Conservation (phyloP, 2,888 invertebrate species). For the Macaria notata region DNA sequence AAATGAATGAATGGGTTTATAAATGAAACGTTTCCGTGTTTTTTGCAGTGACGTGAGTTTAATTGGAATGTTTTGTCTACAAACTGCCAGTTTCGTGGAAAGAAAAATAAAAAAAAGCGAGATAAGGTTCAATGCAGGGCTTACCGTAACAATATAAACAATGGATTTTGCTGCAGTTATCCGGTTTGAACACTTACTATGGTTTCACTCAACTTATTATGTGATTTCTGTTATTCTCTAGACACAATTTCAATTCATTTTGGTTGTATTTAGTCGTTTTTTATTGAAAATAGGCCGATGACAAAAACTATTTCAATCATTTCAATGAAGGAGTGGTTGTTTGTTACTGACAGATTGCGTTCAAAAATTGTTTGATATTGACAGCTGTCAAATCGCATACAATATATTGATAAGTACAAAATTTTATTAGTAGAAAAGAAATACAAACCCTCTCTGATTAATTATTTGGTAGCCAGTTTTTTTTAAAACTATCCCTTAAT, state of each 20-base stretch:
- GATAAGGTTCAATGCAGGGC: conserved; percentile 34
- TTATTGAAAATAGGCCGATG: conserved; percentile 23
- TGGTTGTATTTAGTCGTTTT: conserved; percentile 6
- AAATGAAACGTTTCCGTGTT: neutral
- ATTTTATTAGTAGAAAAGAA: too few species aligned
- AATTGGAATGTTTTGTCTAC: conserved; percentile 6
- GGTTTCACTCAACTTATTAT: conserved; percentile 2
- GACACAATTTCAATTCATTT: conserved; percentile 30
- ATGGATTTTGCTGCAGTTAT: conserved; percentile 32
- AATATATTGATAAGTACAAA: too few species aligned
- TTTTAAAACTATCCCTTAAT: too few species aligned
- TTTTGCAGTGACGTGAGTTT: neutral
- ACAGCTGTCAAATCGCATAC: conserved; percentile 1
- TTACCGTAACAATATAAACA: conserved; percentile 49
- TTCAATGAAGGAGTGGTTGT: conserved; percentile 39
- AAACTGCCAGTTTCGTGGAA: conserved; percentile 25
- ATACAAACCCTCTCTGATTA: too few species aligned
- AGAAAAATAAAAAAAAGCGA: conserved; percentile 32
- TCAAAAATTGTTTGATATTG: conserved; percentile 31
- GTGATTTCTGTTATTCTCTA: conserved; percentile 18
- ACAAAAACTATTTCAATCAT: conserved; percentile 22
- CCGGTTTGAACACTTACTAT: conserved; percentile 7
- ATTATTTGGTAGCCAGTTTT: too few species aligned
- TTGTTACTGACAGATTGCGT: conserved; percentile 28
- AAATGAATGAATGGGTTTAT: conserved; percentile 1